These are phyloP conservation scores for Edolisoma coerulescens DNA, from an alignment of 2,113 vertebrate species.

Conservation along the genomic window DNA sequence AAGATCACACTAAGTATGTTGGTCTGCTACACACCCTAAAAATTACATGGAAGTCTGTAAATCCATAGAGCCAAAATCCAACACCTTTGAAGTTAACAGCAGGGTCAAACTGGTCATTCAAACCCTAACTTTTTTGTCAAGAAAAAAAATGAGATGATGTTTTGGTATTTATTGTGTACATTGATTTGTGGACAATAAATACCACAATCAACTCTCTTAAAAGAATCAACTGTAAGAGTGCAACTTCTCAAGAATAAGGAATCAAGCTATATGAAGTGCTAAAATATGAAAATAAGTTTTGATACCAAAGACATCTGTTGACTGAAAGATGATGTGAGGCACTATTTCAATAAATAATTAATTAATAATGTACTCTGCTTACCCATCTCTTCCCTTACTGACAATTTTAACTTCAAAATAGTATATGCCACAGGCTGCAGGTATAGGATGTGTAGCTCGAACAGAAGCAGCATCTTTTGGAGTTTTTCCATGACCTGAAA, in stretches of 20 bases:
- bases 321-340: neutral
- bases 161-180: neutral
- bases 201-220: neutral
- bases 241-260: neutral
- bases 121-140: neutral
- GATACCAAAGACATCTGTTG: neutral
- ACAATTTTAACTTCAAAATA: slow-evolving; percentile 99
- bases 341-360: neutral
- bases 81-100: neutral
- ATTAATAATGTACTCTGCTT: slow-evolving; percentile 60
- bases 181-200: neutral
- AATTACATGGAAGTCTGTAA: neutral
- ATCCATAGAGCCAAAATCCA: neutral
- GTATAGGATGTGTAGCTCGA: slow-evolving; percentile 96
- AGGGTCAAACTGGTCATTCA: neutral
- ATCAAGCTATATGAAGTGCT: neutral
- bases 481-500: slow-evolving; percentile 95
- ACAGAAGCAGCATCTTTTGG: slow-evolving; percentile 98
- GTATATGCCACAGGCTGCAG: slow-evolving; percentile 97
- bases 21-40: neutral
- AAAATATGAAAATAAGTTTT: neutral
- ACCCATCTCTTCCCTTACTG: slow-evolving; percentile 99
- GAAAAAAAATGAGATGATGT: neutral
- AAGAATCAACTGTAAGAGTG: neutral
- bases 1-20: neutral